Conservation (phyloP, 1,140 invertebrate species). For the Archegozetes longisetosus region DNA sequence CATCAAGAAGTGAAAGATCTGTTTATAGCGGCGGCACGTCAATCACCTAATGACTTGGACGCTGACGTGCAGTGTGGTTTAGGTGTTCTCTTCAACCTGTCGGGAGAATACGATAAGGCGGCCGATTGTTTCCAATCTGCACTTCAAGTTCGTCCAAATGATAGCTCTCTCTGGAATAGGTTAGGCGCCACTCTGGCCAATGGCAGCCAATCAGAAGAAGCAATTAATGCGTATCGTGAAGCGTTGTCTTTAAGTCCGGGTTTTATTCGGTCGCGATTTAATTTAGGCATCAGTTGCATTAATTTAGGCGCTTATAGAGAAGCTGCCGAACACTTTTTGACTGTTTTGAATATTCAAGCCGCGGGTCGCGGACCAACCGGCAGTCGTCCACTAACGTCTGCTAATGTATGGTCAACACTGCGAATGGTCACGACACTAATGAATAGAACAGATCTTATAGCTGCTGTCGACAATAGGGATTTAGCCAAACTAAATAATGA, state of each 20-base stretch:
- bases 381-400: slow-evolving; percentile 46
- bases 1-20: slow-evolving; percentile 55
- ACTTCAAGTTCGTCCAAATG: slow-evolving; percentile 62
- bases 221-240: slow-evolving; percentile 82
- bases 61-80: slow-evolving; percentile 88
- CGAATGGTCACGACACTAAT: slow-evolving; percentile 74
- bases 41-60: slow-evolving; percentile 59
- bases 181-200: slow-evolving; percentile 93
- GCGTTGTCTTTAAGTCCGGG: slow-evolving; percentile 82
- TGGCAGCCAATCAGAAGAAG: slow-evolving; percentile 81
- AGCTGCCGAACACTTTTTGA: slow-evolving; percentile 85
- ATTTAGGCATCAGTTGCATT: slow-evolving; percentile 93
- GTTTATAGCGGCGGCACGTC: slow-evolving; percentile 67
- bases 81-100: slow-evolving; percentile 87
- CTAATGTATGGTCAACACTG: slow-evolving; percentile 86
- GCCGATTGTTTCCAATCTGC: slow-evolving; percentile 88
- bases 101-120: slow-evolving; percentile 85
- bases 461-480: slow-evolving; percentile 49
- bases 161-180: slow-evolving; percentile 91
- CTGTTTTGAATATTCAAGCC: slow-evolving; percentile 79
- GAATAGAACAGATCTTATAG: slow-evolving; percentile 58
- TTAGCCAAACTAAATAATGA: slow-evolving; percentile 30
- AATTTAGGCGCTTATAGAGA: slow-evolving; percentile 87
- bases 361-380: slow-evolving; percentile 40
- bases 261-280: slow-evolving; percentile 89